Evolutionary conservation across 2,888 invertebrate genomes (phyloP), one percentile per base, ranked within the genome.

Genomic region (Chydorus sphaericus): DNA sequence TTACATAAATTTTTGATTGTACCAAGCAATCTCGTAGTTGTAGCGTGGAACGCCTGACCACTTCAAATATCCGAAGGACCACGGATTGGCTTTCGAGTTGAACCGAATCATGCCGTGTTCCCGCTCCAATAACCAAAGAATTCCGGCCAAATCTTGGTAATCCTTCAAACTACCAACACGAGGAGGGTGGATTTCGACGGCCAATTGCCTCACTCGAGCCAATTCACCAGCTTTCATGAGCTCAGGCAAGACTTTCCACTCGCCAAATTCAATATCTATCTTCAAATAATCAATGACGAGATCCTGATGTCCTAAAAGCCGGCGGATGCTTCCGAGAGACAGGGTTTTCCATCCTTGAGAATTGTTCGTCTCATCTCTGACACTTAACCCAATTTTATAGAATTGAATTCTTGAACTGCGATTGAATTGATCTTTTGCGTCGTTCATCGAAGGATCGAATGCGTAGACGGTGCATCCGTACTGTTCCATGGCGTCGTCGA

Each of bases 391-490:
- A 28, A 50, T 16, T 26, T 58, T 33, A 55, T 65, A 64, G 16
- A 64, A 63, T 30, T 61, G 61, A n/a, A 62, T 57, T 6, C 61
- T 55, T 54, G 65, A 64, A 55, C 67, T 68, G 60, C 56, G 60
- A 7, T 54, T 18, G 33, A 58, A 58, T 4, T 53, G 36, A 11
- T 50, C 55, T 23, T 50, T n/a, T 28, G 51, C 49, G n/a, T n/a
- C n/a, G n/a, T 14, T 11, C 26, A 62, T 56, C 37, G 60, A 58
- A 3, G 61, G 69, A 59, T 69, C 69, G 62, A 65, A 69, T 3
- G 69, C 65, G 61, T 66, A 62, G 2, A 69, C 68, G 54, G 62
- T 63, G 59, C 70, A 70, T 10, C 61, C 61, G 20, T 59, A 59
- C 29, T 49, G 54, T 28, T 57, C 59, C 31, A 59, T 57, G 6